A percentile compares a stretch with the other conserved stretches of the same genome.
Evolutionary conservation across 2,113 vertebrate genomes (phyloP).

Genomic region (Sander vitreus): DNA sequence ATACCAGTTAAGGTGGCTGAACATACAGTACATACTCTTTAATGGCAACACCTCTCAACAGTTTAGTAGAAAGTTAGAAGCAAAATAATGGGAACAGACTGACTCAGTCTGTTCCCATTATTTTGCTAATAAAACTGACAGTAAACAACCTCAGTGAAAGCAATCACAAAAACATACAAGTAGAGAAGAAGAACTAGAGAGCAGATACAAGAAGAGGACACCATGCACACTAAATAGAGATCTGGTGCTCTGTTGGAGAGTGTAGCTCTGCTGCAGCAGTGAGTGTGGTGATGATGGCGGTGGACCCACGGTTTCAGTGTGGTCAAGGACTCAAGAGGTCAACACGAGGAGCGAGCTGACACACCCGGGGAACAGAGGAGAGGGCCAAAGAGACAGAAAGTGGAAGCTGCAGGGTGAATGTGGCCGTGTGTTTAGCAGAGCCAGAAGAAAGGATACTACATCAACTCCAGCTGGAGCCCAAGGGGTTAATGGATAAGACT

Average conservation of each 20-base stretch:
- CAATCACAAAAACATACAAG: background rate
- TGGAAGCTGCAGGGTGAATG: slow-evolving; percentile 89
- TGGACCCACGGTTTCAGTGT: slow-evolving; percentile 16
- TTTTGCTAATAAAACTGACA: background rate
- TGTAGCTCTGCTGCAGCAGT: background rate
- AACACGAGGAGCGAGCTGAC: slow-evolving; percentile 88
- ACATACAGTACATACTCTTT: background rate
- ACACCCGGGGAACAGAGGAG: slow-evolving; percentile 87
- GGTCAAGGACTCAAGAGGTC: slow-evolving; percentile 84
- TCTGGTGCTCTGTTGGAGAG: background rate
- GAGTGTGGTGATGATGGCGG: background rate
- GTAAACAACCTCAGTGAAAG: background rate
- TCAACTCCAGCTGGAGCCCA: slow-evolving; percentile 92
- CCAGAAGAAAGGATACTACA: slow-evolving; percentile 92
- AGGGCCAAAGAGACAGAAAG: slow-evolving; percentile 91
- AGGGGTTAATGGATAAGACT: slow-evolving; percentile 91
- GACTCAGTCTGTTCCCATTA: background rate
- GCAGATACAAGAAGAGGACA: background rate
- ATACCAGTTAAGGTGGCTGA: background rate
- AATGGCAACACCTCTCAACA: background rate
- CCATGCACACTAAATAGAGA: background rate
- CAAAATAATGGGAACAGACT: background rate
- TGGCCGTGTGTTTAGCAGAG: slow-evolving; percentile 89
- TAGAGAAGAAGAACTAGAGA: too few species aligned
- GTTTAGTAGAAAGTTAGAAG: background rate